These are phyloP conservation scores for Falco rusticolus DNA, from an alignment of 2,797 vertebrate genomes.

Conservation along the genomic window DNA sequence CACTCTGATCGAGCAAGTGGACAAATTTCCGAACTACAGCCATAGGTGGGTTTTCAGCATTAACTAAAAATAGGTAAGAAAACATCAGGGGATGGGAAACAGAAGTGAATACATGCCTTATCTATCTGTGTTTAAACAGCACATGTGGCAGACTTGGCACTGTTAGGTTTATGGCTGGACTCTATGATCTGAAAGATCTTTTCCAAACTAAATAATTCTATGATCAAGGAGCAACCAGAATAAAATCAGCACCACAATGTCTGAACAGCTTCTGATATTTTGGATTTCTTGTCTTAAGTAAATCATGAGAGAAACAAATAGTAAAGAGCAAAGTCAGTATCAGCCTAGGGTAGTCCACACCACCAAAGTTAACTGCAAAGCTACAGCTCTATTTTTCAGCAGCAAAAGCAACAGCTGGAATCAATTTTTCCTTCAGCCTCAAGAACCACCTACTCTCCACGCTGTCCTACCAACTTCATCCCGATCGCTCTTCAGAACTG, in stretches of 20 bases:
- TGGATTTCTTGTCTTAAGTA: not conserved
- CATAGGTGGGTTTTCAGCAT: slow-evolving; percentile 93
- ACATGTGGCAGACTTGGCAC: not conserved
- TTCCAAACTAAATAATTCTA: no score
- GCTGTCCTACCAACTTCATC: not conserved
- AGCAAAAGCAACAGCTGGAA: not conserved
- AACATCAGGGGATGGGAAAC: not conserved
- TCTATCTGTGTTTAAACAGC: not conserved
- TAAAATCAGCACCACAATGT: not conserved
- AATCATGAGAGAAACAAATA: not conserved
- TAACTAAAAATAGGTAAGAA: slow-evolving; percentile 79
- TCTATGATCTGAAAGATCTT: no score
- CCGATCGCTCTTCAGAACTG: not conserved
- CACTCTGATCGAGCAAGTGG: slow-evolving; percentile 95
- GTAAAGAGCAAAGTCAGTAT: not conserved
- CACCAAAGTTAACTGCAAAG: not conserved
- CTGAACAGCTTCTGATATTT: not conserved
- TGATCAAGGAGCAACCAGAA: not conserved
- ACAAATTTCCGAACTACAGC: slow-evolving; percentile 96
- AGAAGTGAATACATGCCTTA: not conserved
- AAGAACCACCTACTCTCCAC: not conserved
- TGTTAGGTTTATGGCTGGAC: no score
- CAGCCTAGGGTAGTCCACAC: not conserved
- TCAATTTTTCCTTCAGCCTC: not conserved
- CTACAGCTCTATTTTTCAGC: not conserved